Evolutionary conservation across 2,888 invertebrate species (phyloP).

Genomic region (Anthophora plumipes): DNA sequence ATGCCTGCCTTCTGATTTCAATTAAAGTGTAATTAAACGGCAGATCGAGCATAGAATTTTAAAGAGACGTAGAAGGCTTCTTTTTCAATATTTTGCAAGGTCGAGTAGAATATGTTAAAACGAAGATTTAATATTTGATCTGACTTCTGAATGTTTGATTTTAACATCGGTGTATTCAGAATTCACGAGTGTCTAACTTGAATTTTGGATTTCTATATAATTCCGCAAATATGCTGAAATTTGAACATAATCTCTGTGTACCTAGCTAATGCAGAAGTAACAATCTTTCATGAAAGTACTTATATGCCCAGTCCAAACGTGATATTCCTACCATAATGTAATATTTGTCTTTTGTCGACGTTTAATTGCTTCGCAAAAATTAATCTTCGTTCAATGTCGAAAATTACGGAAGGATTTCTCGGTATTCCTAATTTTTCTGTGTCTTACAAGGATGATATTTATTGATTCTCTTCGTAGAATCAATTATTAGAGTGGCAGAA

Average conservation of each 20-base stretch:
- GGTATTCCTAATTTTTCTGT: not conserved
- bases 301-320: slow-evolving; percentile 1
- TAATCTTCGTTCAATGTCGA: not conserved
- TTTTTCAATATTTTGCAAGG: not conserved
- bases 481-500: not conserved
- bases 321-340: not conserved
- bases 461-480: not conserved
- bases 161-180: not conserved
- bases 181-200: not conserved
- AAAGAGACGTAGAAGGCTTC: too few species aligned
- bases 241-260: not conserved
- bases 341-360: slow-evolving; percentile 19
- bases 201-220: slow-evolving; percentile 5
- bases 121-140: slow-evolving; percentile 8
- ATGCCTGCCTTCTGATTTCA: too few species aligned
- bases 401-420: slow-evolving; percentile 3
- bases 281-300: not conserved
- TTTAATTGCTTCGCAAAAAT: slow-evolving; percentile 26
- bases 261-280: slow-evolving; percentile 14
- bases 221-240: slow-evolving; percentile 29
- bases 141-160: slow-evolving; percentile 24
- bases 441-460: not conserved
- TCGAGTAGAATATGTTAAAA: not conserved
- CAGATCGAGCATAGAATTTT: too few species aligned
- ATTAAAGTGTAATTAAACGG: too few species aligned